phyloP scores from a whole-genome alignment of 2,888 invertebrate species.

The Sthenelais limicola region DNA sequence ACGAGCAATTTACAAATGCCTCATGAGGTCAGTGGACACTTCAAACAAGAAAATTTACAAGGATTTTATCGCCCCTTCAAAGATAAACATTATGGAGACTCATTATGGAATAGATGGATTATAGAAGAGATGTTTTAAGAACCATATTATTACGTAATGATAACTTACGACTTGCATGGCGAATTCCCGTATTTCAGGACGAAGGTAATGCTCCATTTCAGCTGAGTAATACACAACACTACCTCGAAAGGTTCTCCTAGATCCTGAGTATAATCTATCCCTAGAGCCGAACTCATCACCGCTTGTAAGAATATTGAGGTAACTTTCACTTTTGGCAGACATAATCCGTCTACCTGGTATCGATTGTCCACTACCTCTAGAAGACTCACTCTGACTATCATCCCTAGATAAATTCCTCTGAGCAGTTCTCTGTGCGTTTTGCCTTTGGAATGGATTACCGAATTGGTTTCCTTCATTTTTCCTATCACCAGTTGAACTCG shows the following conservation, averaged over 20 bases:
- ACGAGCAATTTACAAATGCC: no score
- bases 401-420: conserved; percentile 21
- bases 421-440: not conserved
- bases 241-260: conserved; percentile 29
- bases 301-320: conserved; percentile 24
- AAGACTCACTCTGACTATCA: conserved; percentile 29
- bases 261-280: conserved; percentile 9
- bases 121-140: no score
- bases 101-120: no score
- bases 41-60: no score
- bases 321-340: conserved; percentile 12
- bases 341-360: not conserved
- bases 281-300: conserved; percentile 27
- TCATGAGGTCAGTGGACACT: no score
- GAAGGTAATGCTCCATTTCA: conserved; percentile 61
- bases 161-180: conserved; percentile 63
- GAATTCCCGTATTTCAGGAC: conserved; percentile 60
- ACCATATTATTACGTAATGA: no score
- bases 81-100: no score
- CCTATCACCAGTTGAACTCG: conserved; percentile 27
- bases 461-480: not conserved
- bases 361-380: conserved; percentile 8
- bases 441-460: conserved; percentile 15
- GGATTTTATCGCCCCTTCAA: no score
- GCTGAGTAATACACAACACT: conserved; percentile 65